Base-by-base conservation (phyloP, 2,797 vertebrate species). In the Sebastes kiyomatsui region DNA sequence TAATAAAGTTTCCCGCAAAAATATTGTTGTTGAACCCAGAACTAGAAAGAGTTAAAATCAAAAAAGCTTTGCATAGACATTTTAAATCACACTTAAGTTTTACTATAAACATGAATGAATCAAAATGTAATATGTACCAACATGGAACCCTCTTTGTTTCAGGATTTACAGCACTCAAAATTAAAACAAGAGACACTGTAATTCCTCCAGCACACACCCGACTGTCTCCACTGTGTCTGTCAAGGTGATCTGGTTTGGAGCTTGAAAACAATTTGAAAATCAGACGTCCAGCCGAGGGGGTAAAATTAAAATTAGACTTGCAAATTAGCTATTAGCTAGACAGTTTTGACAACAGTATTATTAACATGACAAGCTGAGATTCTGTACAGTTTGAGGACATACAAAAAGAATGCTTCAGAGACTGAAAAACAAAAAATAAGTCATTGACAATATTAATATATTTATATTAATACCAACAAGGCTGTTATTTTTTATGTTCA, bases 401-500 rank as follows among this genome's bases (percentile, higher is more conserved):
- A 93, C 77, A 95, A 95, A 72, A 95, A 94, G 33, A 94, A 90
- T 88, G 88, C 33, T 85, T 87, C 70, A 83, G 87, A 91, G 86
- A 90, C 85, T 84, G 86, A 92, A 89, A 94, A 94, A 90, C 58
- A 88, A 91, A 93, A 88, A 86, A 81, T 77, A 86, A 91, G 77
- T 93, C 84, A 93, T 92, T 91, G 91, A 94, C 93, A 95, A 94
- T 95, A 96, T 96, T 94, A 95, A 95, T 95, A 94, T 93, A 92
- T 90, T 93, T 94, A 94, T 95, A 96, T 96, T 95, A 96, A 96
- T 96, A 96, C 95, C 94, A 95, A 96, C 91, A 96, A 96, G 94
- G 95, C 93, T 94, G 90, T 94, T 93, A 90, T 90, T 92, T 93
- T 91, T 92, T 70, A 84, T 90, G 89, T 92, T 94, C 92, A 93